Evolutionary conservation across 2,888 invertebrate genomes (phyloP), one percentile per base, ranked within the genome.

Genomic region (Habrosyne pyritoides): DNA sequence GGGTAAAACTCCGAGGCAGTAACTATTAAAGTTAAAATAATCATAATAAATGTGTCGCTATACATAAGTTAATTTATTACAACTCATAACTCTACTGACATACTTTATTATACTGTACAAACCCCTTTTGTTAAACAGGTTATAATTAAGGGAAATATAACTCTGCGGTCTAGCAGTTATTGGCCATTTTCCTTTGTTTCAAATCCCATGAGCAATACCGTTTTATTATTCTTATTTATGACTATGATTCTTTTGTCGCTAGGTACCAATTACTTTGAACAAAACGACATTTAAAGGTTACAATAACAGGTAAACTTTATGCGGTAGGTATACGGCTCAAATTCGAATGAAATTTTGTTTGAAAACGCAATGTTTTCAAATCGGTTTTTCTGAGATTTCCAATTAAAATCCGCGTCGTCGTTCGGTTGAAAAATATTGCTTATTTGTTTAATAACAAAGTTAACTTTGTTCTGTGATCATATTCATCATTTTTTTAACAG

Each of bases 241-340:
- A 48, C 48, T 48, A 48, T 14, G 5, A 24, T 22, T 48, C 48
- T 48, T 48, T 48, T 48, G 48, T 48, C 1, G n/a, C 48, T 18
- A 42, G 1, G 24, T 48, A 48, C 24, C 24, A 48, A 48, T 48
- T 48, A 48, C 48, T 48, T 14, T 12, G 7, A 10, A n/a, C n/a
- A 26, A 24, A 8, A 48, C 24, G 14, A 22, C n/a, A 48, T 2
- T 48, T 1, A 5, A 24, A n/a, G 2, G 36, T 10, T 36, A 42
- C 42, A 42, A 42, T n/a, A 7, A 18, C n/a, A 2, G 18, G n/a
- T 42, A 8, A 6, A 8, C 6, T 48, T 22, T 48, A 48, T 48
- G 24, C 2, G 14, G 21, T n/a, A 24, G 48, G 6, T 12, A 24
- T 24, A 26, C n/a, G 5, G 48, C 14, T 48, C 8, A 48, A 24